Evolutionary conservation across 2,888 invertebrate genomes (phyloP).

Genomic region (Drosophila mettleri): DNA sequence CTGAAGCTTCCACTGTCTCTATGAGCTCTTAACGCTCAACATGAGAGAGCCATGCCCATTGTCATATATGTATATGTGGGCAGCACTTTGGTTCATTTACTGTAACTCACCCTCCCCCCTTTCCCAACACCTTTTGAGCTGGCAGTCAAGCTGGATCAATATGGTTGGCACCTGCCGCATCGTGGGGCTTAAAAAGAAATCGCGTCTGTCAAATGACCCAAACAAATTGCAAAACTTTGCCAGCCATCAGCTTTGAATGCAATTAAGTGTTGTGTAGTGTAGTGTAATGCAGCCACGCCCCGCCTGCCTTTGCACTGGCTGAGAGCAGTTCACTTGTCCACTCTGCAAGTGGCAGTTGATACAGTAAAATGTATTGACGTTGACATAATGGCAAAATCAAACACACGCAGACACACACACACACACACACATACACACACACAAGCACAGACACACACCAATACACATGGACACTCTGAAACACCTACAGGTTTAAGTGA

Average conservation of each 20-base stretch:
- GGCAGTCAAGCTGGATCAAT: slow-evolving; percentile 11
- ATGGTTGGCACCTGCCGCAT: slow-evolving; percentile 11
- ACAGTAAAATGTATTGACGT: slow-evolving; percentile 56
- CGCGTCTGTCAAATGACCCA: slow-evolving; percentile 65
- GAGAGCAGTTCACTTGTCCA: slow-evolving; percentile 23
- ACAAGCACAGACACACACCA: neutral
- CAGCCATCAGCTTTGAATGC: slow-evolving; percentile 56
- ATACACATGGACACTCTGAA: too few relatives aligned
- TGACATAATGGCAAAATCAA: slow-evolving; percentile 67
- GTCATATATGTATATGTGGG: neutral
- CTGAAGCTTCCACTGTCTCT: neutral
- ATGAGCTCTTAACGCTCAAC: neutral
- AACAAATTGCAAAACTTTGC: slow-evolving; percentile 68
- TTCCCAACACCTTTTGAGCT: neutral
- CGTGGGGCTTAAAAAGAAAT: slow-evolving; percentile 52
- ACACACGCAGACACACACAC: slow-evolving; percentile 33
- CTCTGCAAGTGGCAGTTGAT: slow-evolving; percentile 49
- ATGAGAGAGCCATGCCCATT: slow-evolving; percentile 3
- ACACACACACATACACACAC: slow-evolving; percentile 16
- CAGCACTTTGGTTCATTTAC: neutral
- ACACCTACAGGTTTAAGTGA: slow-evolving; percentile 31
- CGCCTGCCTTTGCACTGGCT: neutral
- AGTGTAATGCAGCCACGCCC: slow-evolving; percentile 20
- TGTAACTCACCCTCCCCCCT: too few relatives aligned
- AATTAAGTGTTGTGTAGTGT: slow-evolving; percentile 46